phyloP scores from a whole-genome alignment of 2,888 invertebrate genomes.

The Phalera bucephala region DNA sequence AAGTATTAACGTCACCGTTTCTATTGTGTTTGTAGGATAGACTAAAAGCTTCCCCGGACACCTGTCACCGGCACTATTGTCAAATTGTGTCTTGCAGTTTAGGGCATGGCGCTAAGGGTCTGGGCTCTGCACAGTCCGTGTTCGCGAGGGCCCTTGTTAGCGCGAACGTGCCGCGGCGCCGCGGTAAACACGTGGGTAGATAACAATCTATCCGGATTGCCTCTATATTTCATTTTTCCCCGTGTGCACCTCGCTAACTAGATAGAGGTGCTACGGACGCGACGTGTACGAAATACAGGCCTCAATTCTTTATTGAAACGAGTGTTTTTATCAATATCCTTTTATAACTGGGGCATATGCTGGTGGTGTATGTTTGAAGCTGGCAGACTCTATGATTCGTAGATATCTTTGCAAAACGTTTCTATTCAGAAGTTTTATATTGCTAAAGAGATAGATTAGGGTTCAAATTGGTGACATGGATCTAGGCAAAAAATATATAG shows the following conservation, averaged over 20 bases:
- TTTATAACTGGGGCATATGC: too few species aligned
- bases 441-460: too few species aligned
- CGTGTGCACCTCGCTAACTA: constrained; percentile 75
- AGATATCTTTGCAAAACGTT: too few species aligned
- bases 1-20: constrained; percentile 12
- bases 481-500: too few species aligned
- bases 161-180: constrained; percentile 75
- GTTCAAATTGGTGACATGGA: too few species aligned
- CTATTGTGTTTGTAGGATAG: constrained; percentile 25
- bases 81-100: constrained; percentile 48
- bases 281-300: constrained; percentile 71
- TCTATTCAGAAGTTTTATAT: too few species aligned
- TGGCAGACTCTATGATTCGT: too few species aligned
- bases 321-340: constrained; percentile 17
- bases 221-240: constrained; percentile 83
- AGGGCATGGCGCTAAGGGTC: constrained; percentile 56
- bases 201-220: constrained; percentile 84
- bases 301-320: constrained; percentile 50
- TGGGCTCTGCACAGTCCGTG: constrained; percentile 50
- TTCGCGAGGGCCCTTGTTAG: constrained; percentile 73
- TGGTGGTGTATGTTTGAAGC: too few species aligned
- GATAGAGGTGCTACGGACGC: constrained; percentile 64
- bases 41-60: constrained; percentile 54
- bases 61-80: constrained; percentile 70
- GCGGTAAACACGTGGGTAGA: constrained; percentile 82